A percentile compares a stretch with the other conserved stretches of the same genome.
Conservation (phyloP, 2,113 vertebrate genomes). For the Grus americana region DNA sequence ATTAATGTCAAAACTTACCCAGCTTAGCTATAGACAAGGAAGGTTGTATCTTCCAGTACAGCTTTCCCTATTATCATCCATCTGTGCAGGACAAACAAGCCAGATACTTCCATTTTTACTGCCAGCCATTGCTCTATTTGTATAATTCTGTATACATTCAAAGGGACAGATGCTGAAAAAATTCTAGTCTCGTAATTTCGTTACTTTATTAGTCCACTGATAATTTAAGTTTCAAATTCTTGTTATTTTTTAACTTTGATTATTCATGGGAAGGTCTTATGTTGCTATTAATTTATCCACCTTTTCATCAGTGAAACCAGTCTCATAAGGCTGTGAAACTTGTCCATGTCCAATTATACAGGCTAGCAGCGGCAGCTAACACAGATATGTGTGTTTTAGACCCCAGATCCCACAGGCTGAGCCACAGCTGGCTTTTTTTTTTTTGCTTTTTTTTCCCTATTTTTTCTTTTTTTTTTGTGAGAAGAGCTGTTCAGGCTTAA, state of each 20-base stretch:
- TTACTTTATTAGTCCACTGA: not conserved
- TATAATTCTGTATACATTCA: not conserved
- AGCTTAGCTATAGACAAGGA: not conserved
- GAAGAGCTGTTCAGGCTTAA: not conserved
- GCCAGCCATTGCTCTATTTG: not conserved
- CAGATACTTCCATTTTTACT: not conserved
- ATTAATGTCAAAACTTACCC: not conserved
- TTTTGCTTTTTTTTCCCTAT: too few relatives aligned
- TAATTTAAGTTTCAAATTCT: not conserved
- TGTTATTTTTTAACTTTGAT: not conserved
- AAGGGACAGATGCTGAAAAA: not conserved
- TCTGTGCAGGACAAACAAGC: not conserved
- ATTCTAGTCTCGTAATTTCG: not conserved
- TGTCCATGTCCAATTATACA: not conserved
- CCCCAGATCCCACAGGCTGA: not conserved
- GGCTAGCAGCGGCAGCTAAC: not conserved
- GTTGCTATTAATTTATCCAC: not conserved
- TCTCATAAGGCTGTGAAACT: not conserved
- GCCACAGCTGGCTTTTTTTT: not conserved
- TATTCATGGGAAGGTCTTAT: not conserved
- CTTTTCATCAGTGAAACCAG: not conserved
- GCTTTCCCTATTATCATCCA: not conserved
- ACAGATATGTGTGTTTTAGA: fast-evolving
- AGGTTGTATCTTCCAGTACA: not conserved
- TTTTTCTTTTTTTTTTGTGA: not conserved